These are phyloP conservation scores for Elachura formosa DNA, from an alignment of 2,113 vertebrate species.

Conservation along the genomic window DNA sequence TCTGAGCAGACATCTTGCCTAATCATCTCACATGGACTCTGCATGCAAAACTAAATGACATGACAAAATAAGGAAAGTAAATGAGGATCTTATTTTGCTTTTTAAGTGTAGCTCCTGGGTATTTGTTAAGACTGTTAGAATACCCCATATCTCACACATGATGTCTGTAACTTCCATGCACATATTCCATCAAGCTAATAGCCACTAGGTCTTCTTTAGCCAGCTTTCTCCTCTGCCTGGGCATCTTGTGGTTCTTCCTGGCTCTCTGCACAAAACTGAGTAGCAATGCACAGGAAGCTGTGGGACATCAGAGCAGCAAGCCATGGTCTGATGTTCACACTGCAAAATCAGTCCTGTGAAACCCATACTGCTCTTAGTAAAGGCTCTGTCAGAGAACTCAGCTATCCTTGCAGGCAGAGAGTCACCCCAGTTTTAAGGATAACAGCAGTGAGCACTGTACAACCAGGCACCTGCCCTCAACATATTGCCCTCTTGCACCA, in stretches of 20 bases:
- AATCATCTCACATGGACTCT: not conserved
- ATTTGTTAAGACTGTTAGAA: not conserved
- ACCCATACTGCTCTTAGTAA: not conserved
- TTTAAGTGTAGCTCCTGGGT: not conserved
- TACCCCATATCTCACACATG: not conserved
- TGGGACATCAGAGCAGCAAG: not conserved
- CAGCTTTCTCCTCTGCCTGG: not conserved
- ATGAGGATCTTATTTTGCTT: not conserved
- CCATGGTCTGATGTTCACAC: not conserved
- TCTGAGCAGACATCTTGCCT: not conserved
- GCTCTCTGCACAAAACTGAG: not conserved
- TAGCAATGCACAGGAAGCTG: not conserved
- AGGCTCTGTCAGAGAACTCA: not conserved
- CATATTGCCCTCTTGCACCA: accelerated
- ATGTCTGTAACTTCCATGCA: not conserved
- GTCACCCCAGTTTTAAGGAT: not conserved
- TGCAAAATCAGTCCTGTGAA: not conserved
- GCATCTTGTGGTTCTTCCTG: not conserved
- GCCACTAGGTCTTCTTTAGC: not conserved
- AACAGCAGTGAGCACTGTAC: not conserved
- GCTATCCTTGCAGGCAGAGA: not conserved
- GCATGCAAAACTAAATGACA: not conserved
- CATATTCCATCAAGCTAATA: not conserved
- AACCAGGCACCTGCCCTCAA: not conserved
- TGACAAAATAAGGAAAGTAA: not conserved